Conservation (phyloP, 2,888 invertebrate genomes). For the Apotomis betuletana region DNA sequence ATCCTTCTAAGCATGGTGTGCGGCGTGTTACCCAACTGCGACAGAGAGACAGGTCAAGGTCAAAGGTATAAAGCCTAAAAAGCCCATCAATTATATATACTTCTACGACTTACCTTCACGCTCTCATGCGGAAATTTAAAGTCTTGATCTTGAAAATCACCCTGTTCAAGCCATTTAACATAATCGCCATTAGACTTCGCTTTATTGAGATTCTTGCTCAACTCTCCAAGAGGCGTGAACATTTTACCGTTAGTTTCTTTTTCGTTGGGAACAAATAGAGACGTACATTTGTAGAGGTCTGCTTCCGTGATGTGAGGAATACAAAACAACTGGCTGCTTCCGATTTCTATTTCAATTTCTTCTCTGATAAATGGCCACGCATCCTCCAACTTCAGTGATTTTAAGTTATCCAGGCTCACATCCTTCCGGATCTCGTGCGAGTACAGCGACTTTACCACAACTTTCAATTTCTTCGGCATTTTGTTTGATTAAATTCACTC, state of each 20-base stretch:
- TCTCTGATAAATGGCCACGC: constrained; percentile 82
- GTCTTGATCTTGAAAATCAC: constrained; percentile 65
- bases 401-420: constrained; percentile 74
- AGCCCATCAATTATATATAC: not conserved
- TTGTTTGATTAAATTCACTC: constrained; percentile 46
- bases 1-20: not conserved
- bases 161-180: constrained; percentile 70
- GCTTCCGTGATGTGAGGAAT: constrained; percentile 82
- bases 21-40: not conserved
- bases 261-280: constrained; percentile 78
- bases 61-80: constrained; percentile 39
- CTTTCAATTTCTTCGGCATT: constrained; percentile 82
- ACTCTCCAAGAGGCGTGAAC: constrained; percentile 76
- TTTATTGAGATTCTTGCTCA: constrained; percentile 71
- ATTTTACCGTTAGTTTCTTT: constrained; percentile 76
- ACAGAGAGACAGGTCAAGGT: constrained; percentile 54
- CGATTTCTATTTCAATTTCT: constrained; percentile 81
- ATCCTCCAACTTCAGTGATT: constrained; percentile 77
- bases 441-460: constrained; percentile 77
- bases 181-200: constrained; percentile 70
- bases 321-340: constrained; percentile 77
- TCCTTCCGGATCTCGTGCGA: constrained; percentile 81
- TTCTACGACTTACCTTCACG: constrained; percentile 61
- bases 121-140: constrained; percentile 81
- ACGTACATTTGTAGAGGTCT: constrained; percentile 75